Evolutionary conservation across 2,888 invertebrate species (phyloP).

Genomic region (Drosophila recens): DNA sequence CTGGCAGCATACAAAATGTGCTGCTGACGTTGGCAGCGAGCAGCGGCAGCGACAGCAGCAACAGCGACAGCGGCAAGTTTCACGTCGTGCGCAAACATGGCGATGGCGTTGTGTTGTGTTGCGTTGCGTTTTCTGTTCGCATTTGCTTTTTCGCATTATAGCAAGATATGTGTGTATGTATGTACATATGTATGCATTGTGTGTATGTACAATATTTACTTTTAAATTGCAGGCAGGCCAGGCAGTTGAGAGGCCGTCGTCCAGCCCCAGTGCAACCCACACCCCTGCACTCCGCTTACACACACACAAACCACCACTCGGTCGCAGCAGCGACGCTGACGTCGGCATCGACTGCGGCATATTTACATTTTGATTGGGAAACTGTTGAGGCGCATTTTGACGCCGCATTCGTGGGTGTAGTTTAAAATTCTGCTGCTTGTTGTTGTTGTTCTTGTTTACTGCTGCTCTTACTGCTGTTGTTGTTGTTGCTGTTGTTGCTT

Average conservation of each 20-base stretch:
- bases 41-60: constrained; percentile 15
- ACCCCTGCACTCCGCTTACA: constrained; percentile 14
- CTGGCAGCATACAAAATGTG: constrained; percentile 59
- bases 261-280: constrained; percentile 56
- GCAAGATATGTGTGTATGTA: constrained; percentile 23
- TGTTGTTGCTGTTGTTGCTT: no score
- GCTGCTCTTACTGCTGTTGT: constrained; percentile 31
- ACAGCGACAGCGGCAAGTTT: constrained; percentile 45
- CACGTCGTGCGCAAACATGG: constrained; percentile 77
- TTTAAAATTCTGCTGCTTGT: constrained; percentile 56
- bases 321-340: constrained; percentile 31
- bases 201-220: constrained; percentile 62
- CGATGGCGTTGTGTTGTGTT: constrained; percentile 76
- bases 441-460: constrained; percentile 28
- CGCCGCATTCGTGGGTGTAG: constrained; percentile 78
- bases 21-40: constrained; percentile 62
- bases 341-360: constrained; percentile 63
- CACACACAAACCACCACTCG: constrained; percentile 45
- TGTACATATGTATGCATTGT: constrained; percentile 12
- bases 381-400: constrained; percentile 78
- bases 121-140: constrained; percentile 39
- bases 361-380: constrained; percentile 81
- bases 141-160: constrained; percentile 55
- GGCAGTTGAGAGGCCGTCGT: constrained; percentile 32
- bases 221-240: constrained; percentile 63